Conservation (phyloP, 2,113 vertebrate genomes). For the Pandion haliaetus region DNA sequence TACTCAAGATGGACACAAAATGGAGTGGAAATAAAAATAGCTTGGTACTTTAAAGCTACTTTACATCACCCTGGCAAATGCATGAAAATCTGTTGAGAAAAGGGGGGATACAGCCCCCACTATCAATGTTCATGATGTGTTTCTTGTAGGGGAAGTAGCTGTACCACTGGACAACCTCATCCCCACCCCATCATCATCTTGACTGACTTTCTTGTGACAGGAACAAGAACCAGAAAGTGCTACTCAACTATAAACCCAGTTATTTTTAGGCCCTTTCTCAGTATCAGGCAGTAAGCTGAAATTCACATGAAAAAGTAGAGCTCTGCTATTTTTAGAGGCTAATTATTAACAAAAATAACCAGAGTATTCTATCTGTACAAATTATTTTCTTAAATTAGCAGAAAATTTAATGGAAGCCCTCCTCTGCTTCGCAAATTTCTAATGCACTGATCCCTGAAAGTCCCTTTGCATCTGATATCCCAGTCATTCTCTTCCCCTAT, state of each 20-base stretch:
- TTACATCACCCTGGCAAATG: not conserved
- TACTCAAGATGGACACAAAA: not conserved
- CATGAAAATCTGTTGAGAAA: not conserved
- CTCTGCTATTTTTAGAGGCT: constrained; percentile 28
- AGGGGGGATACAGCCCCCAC: not conserved
- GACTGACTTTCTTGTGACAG: not conserved
- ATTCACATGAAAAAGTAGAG: constrained; percentile 1
- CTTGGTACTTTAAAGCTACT: not conserved
- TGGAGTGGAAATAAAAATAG: not conserved
- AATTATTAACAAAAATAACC: constrained; percentile 45
- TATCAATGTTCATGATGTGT: not conserved
- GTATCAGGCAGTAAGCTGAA: not conserved
- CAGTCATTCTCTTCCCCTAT: not conserved
- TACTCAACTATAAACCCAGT: not conserved
- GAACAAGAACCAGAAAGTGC: not conserved
- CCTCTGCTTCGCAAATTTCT: not conserved
- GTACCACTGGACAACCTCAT: not conserved
- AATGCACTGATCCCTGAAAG: not conserved
- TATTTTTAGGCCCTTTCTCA: constrained; percentile 12
- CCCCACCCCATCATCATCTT: not conserved
- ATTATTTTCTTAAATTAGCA: constrained; percentile 35
- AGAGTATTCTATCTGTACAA: not conserved
- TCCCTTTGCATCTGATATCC: not conserved
- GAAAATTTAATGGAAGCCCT: not conserved
- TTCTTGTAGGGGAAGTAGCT: not conserved